phyloP scores from a whole-genome alignment of 2,888 invertebrate genomes.

The Drepanosiphum platanoidis region DNA sequence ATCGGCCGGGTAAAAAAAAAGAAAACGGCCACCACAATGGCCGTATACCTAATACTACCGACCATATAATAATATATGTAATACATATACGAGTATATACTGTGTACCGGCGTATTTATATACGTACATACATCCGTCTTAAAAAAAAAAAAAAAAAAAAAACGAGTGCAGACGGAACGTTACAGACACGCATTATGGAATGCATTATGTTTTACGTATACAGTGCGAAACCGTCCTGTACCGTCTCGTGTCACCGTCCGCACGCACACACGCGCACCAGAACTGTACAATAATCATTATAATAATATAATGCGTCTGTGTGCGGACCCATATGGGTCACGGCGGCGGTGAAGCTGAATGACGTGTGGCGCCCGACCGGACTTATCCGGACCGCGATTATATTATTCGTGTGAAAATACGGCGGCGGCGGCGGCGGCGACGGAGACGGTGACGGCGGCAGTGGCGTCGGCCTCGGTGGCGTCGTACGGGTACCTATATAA shows the following conservation, averaged over 20 bases:
- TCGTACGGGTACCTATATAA: not conserved
- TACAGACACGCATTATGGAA: not conserved
- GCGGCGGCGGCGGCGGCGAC: conserved; percentile 7
- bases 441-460: not conserved
- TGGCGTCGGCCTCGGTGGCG: not conserved
- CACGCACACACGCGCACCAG: not conserved
- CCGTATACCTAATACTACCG: not conserved
- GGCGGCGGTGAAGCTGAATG: conserved; percentile 1
- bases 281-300: not conserved
- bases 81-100: not conserved
- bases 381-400: conserved; percentile 32
- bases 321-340: not conserved
- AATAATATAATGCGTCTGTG: not conserved
- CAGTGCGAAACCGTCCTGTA: not conserved
- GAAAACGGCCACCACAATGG: not conserved
- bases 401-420: conserved; percentile 37
- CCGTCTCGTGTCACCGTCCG: no score
- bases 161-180: not conserved
- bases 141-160: not conserved
- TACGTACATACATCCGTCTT: not conserved
- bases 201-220: not conserved
- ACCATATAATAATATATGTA: not conserved
- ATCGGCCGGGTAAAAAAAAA: not conserved
- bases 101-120: no score
- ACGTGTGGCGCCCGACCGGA: conserved; percentile 53